Percentiles rank a stretch among this genome's conserved stretches.
phyloP scores from a whole-genome alignment of 2,797 vertebrate species.

The Halcyon smyrnensis region DNA sequence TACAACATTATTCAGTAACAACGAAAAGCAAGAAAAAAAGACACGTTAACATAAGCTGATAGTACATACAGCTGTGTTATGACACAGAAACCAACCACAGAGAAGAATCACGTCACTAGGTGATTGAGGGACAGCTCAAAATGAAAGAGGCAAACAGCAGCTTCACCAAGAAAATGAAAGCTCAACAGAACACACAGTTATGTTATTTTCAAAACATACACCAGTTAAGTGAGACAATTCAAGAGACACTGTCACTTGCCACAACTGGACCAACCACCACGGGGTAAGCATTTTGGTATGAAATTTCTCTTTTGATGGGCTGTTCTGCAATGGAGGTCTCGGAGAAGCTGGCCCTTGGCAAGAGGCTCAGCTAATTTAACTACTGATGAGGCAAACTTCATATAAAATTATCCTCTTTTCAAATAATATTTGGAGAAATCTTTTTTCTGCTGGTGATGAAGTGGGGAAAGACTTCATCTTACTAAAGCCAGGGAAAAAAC shows the following conservation, averaged over 20 bases:
- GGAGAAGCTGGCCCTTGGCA: not conserved
- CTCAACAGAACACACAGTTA: not conserved
- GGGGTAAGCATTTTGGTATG: not conserved
- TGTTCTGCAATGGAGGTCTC: not conserved
- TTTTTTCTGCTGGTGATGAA: not conserved
- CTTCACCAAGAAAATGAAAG: not conserved
- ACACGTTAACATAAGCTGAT: not conserved
- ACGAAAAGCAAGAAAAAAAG: not conserved
- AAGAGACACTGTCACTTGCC: not conserved
- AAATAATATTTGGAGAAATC: not conserved
- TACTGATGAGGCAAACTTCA: not conserved
- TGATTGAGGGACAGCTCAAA: not conserved
- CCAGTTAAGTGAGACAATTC: not conserved
- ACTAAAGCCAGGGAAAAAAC: not conserved
- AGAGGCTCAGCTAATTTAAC: not conserved
- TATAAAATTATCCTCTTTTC: not conserved
- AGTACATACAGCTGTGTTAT: not conserved
- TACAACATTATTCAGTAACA: not conserved
- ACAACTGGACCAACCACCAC: not conserved
- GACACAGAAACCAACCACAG: not conserved
- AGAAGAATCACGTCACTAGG: not conserved
- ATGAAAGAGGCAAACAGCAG: not conserved
- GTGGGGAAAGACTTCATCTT: not conserved
- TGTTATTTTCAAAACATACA: not conserved
- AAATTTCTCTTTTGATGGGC: not conserved